These are phyloP conservation scores for Neodiprion virginianus DNA, from an alignment of 1,140 invertebrate species.

Conservation along the genomic window DNA sequence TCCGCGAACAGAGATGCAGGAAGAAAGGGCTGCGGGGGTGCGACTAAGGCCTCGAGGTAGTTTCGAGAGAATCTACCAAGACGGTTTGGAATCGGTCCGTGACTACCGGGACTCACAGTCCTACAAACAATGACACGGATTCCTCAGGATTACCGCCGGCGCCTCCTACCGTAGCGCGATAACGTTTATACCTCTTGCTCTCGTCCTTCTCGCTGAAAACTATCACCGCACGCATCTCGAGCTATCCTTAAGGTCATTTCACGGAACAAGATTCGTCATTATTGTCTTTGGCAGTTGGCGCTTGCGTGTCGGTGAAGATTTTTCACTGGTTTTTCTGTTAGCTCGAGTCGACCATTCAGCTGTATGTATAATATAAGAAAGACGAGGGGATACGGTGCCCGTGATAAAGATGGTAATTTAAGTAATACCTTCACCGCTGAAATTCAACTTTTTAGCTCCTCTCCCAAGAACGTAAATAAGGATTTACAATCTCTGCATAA, in stretches of 20 bases:
- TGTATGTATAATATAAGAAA: not conserved
- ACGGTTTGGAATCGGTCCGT: not conserved
- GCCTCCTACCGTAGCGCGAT: not conserved
- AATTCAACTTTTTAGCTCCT: conserved; percentile 2
- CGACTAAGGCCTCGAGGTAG: not conserved
- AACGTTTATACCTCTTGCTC: not conserved
- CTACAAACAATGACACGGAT: not conserved
- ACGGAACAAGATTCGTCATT: no score
- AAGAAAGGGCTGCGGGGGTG: not conserved
- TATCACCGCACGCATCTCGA: no score
- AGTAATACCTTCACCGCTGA: not conserved
- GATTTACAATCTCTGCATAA: conserved; percentile 5
- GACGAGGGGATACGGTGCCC: not conserved
- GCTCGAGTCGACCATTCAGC: not conserved
- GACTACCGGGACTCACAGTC: not conserved
- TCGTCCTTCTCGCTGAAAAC: not conserved
- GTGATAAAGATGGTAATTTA: conserved; percentile 4
- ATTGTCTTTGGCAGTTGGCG: no score
- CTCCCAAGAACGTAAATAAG: conserved; percentile 1
- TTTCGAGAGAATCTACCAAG: not conserved
- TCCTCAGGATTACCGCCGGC: not conserved
- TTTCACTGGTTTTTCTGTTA: no score
- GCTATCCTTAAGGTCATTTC: no score
- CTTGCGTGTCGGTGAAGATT: no score
- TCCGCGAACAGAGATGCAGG: not conserved